These are phyloP conservation scores for Holothuria glaberrima DNA, from an alignment of 35 echinoderm and acorn worm species.

Conservation along the genomic window DNA sequence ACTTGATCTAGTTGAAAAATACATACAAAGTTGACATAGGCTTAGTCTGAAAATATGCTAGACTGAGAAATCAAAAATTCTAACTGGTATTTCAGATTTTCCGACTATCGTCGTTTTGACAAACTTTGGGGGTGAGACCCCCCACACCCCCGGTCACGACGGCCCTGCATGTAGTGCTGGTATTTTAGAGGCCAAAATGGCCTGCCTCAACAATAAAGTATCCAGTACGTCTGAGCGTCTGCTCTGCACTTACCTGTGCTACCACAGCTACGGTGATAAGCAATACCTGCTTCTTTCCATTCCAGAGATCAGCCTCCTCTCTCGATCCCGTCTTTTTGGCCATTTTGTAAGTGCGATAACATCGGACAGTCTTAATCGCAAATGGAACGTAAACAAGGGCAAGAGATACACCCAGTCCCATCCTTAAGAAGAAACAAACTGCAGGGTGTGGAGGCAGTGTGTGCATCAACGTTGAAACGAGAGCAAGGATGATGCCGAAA, in stretches of 20 bases:
- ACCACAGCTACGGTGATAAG: conserved; percentile 35
- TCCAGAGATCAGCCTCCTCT: conserved; percentile 63
- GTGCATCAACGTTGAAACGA: conserved; percentile 43
- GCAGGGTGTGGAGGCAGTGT: conserved; percentile 27
- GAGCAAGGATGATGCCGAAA: conserved; percentile 26
- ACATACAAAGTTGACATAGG: too few species aligned
- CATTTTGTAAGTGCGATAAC: conserved; percentile 72
- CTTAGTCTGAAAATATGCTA: too few species aligned
- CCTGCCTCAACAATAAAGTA: too few species aligned
- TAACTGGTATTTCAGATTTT: too few species aligned
- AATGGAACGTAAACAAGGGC: conserved; percentile 79
- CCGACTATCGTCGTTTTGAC: too few species aligned
- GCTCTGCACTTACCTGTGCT: conserved; percentile 48
- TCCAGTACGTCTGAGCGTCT: too few species aligned
- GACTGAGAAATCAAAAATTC: too few species aligned
- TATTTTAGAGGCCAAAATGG: too few species aligned
- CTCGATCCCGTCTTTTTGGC: conserved; percentile 66
- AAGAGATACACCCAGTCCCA: conserved; percentile 39
- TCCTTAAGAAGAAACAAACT: conserved; percentile 59
- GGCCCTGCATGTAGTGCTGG: too few species aligned
- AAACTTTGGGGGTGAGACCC: too few species aligned
- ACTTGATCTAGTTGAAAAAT: too few species aligned
- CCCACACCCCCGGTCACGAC: too few species aligned
- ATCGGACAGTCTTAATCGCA: conserved; percentile 63
- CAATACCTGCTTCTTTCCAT: conserved; percentile 51